Evolutionary conservation across 2,797 vertebrate species (phyloP), one percentile per base, ranked within the genome.

Genomic region (Parauchenoglanis punctatus): DNA sequence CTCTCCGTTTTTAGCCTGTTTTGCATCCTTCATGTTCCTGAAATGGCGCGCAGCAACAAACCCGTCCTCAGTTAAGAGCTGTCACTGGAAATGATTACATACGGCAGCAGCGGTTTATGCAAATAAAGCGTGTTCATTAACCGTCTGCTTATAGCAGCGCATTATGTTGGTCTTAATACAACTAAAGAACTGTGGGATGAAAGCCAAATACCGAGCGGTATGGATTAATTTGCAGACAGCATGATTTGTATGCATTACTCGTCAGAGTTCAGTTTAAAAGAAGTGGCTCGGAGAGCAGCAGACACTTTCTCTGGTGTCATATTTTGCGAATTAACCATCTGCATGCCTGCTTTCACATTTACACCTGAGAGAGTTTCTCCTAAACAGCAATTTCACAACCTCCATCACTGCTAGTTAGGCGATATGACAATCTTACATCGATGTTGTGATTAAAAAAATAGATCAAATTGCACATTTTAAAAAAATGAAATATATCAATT

Each of bases 21-120:
- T 86, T 84, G 88, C 86, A 72, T 90, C 88, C 68, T 86, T 88
- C 85, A 68, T 87, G 86, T 87, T 89, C 84, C 84, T 83, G 61
- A 87, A 86, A 87, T 54, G 86, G 86, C n/a, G 23, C 65, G 67
- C 81, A 73, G 88, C 86, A 86, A 65, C 85, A 58, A 89, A 68
- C 78, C 59, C 40, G 25, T 65, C 77, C 35, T 68, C 35, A 7
- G 1, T 65, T 65, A n/a, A 83, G 20, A 46, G 35, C 59, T 17
- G 63, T 76, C 7, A 35, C 17, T 35, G 35, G 81, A 46, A 49
- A 70, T 13, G 58, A 67, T 77, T 44, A 11, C 17, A 17, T 40
- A 59, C 17, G 4, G n/a, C 28, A 88, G 58, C 40, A n/a, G 83
- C 63, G 1, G 83, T 67, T 56, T 61, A 35, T 81, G 65, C 20